phyloP scores from a whole-genome alignment of 2,113 vertebrate species.

The Nematolebias whitei region DNA sequence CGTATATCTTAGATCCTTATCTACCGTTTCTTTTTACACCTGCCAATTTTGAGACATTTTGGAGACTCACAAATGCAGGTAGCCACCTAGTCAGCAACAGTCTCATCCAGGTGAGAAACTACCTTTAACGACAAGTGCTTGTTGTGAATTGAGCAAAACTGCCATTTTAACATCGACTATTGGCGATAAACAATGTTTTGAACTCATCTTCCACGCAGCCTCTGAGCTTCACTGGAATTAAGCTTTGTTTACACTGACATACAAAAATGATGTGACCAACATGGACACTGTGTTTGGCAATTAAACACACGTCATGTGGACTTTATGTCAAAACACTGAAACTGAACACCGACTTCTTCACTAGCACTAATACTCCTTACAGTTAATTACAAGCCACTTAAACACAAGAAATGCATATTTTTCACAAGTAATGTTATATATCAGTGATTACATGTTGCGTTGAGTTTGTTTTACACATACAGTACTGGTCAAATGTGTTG shows the following conservation, averaged over 20 bases:
- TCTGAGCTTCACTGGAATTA: background rate
- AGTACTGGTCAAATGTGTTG: background rate
- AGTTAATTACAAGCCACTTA: background rate
- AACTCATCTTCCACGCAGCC: background rate
- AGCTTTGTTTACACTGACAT: slow-evolving; percentile 10
- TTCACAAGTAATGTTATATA: background rate
- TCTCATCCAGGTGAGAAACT: too few relatives aligned
- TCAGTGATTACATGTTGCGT: background rate
- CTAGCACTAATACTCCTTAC: background rate
- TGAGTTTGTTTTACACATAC: background rate
- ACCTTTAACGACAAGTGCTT: background rate
- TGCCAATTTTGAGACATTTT: too few relatives aligned
- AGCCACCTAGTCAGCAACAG: too few relatives aligned
- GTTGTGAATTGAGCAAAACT: background rate
- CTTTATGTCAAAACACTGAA: background rate
- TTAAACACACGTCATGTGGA: background rate
- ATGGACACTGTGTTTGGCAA: background rate
- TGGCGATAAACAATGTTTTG: background rate
- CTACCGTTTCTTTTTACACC: too few relatives aligned
- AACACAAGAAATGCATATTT: background rate
- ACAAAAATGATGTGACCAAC: background rate
- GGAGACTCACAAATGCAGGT: too few relatives aligned
- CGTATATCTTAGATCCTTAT: too few relatives aligned
- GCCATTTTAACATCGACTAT: slow-evolving; percentile 4
- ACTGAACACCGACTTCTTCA: background rate